Evolutionary conservation across 2,797 vertebrate species (phyloP).

Genomic region (Botia kubotai): DNA sequence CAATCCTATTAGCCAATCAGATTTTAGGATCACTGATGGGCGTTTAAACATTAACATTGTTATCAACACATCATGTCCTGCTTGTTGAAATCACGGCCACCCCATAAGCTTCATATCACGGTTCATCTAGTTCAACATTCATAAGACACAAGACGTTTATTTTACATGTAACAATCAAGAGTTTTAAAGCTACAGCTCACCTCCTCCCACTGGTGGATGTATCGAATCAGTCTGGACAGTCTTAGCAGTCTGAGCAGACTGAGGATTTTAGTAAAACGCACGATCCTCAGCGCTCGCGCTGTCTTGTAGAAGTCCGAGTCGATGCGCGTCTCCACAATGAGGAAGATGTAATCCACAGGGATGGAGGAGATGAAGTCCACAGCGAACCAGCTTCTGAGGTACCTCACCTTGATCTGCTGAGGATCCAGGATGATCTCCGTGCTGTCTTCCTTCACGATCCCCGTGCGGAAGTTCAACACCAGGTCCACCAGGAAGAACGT

Average conservation of each 20-base stretch:
- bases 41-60: no score
- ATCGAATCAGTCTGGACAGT: constrained; percentile 95
- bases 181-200: constrained; percentile 71
- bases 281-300: constrained; percentile 93
- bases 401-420: constrained; percentile 95
- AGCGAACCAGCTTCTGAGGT: constrained; percentile 97
- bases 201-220: constrained; percentile 99
- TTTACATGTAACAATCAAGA: no score
- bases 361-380: constrained; percentile 99
- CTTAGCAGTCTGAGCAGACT: constrained; percentile 93
- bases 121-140: no score
- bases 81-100: no score
- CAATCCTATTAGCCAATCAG: background rate
- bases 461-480: constrained; percentile 98
- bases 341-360: constrained; percentile 98
- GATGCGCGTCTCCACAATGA: constrained; percentile 97
- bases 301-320: constrained; percentile 99
- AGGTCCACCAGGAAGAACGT: constrained; percentile 98
- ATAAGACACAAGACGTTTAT: no score
- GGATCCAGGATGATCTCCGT: constrained; percentile 98
- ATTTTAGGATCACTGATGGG: background rate
- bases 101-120: no score
- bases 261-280: constrained; percentile 98
- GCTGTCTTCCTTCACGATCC: constrained; percentile 98
- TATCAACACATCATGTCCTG: no score